These are phyloP conservation scores for Aphelenchoides fujianensis DNA, from an alignment of 1,140 invertebrate species.

Conservation along the genomic window DNA sequence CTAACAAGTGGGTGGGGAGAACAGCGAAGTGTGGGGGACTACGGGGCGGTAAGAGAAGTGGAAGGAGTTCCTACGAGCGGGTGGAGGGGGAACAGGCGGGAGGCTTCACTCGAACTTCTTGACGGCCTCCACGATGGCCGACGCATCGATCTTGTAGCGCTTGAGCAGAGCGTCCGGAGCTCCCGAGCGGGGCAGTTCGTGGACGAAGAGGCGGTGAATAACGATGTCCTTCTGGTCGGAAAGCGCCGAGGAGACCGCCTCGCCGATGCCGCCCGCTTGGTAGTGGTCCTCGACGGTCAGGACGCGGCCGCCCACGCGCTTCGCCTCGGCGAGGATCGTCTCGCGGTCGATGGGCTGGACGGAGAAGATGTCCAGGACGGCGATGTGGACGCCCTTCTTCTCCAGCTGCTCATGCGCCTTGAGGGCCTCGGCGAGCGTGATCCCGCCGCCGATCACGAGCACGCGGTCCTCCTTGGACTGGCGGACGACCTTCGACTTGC, in stretches of 20 bases:
- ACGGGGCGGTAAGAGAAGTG: too few relatives aligned
- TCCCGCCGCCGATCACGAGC: slow-evolving; percentile 82
- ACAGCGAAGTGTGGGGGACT: too few relatives aligned
- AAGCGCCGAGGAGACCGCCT: slow-evolving; percentile 76
- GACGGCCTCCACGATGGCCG: slow-evolving; percentile 70
- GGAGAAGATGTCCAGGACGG: slow-evolving; percentile 58
- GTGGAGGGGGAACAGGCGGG: neutral
- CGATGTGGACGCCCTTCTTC: slow-evolving; percentile 66
- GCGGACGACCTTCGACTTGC: slow-evolving; percentile 71
- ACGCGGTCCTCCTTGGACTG: slow-evolving; percentile 73
- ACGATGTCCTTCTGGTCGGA: slow-evolving; percentile 71
- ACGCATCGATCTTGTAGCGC: slow-evolving; percentile 80
- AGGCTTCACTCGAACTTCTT: slow-evolving; percentile 10
- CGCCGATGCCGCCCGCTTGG: slow-evolving; percentile 85
- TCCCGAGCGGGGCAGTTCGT: slow-evolving; percentile 82
- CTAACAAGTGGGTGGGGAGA: too few relatives aligned
- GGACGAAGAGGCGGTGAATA: slow-evolving; percentile 82
- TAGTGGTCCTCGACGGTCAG: slow-evolving; percentile 97
- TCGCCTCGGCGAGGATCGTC: slow-evolving; percentile 75
- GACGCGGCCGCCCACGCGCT: slow-evolving; percentile 75
- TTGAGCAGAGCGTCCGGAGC: slow-evolving; percentile 79
- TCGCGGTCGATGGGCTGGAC: slow-evolving; percentile 87
- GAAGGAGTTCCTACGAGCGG: too few relatives aligned
- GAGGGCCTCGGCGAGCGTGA: slow-evolving; percentile 86
- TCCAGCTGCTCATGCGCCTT: slow-evolving; percentile 77